A percentile compares a stretch with the other conserved stretches of the same genome.
These are phyloP conservation scores for Chironex yamaguchii DNA, from an alignment of 30 jellyfish, hydroid and myxozoan genomes.

Conservation along the genomic window DNA sequence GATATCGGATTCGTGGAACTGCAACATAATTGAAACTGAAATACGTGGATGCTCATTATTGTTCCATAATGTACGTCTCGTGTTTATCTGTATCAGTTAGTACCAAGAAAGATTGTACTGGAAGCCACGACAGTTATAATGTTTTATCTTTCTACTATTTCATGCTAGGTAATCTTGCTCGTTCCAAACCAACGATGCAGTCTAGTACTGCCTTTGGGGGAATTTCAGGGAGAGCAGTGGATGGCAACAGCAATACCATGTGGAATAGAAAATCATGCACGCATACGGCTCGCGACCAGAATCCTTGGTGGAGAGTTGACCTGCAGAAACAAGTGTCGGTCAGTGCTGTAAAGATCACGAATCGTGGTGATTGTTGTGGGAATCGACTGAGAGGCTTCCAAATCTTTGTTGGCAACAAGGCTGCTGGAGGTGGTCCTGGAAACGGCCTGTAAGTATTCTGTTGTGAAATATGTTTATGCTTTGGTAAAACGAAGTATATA, in stretches of 20 bases:
- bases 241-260: slow-evolving; percentile 40
- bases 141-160: too few relatives aligned
- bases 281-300: slow-evolving; percentile 29
- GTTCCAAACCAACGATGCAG: slow-evolving; percentile 71
- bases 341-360: slow-evolving; percentile 34
- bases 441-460: too few relatives aligned
- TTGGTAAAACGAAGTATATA: too few relatives aligned
- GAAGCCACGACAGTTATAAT: too few relatives aligned
- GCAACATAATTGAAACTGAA: too few relatives aligned
- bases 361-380: slow-evolving; percentile 73
- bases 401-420: slow-evolving; percentile 55
- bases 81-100: too few relatives aligned
- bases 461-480: too few relatives aligned
- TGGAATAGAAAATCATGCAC: slow-evolving; percentile 69
- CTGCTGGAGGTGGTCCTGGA: too few relatives aligned
- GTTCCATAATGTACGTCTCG: too few relatives aligned
- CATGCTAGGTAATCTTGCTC: slow-evolving; percentile 63
- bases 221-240: slow-evolving; percentile 64
- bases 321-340: slow-evolving; percentile 23
- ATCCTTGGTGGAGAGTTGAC: slow-evolving; percentile 83
- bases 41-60: too few relatives aligned
- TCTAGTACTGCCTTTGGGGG: slow-evolving; percentile 73
- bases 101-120: too few relatives aligned
- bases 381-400: slow-evolving; percentile 37
- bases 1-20: too few relatives aligned